Conservation (phyloP, 1,140 invertebrate species). For the Drosophila albomicans region DNA sequence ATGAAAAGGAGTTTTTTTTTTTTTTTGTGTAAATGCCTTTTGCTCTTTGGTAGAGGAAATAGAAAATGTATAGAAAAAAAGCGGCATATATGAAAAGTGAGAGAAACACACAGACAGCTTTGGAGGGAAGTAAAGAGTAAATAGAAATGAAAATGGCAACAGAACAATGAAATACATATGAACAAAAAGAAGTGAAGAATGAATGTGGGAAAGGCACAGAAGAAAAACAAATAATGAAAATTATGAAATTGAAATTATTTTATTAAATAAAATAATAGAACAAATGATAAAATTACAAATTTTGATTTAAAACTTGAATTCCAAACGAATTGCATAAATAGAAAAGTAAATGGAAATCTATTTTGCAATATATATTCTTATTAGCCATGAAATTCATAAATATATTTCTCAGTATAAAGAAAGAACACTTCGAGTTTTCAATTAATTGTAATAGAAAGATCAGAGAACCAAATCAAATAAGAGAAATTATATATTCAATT, state of each 20-base stretch:
- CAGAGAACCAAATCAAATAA: too few relatives aligned
- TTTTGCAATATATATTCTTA: too few relatives aligned
- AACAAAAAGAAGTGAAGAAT: conserved; percentile 6
- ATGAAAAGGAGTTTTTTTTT: conserved; percentile 28
- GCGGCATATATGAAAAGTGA: background rate
- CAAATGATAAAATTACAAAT: background rate
- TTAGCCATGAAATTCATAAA: too few relatives aligned
- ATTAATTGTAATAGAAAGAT: too few relatives aligned
- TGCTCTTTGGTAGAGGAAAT: background rate
- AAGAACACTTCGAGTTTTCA: too few relatives aligned
- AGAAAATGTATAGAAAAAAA: conserved; percentile 14
- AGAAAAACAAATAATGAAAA: background rate
- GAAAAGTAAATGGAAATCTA: too few relatives aligned
- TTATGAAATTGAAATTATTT: background rate
- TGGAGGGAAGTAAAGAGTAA: background rate
- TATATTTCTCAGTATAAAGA: too few relatives aligned
- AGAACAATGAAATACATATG: conserved; percentile 1
- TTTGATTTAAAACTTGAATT: too few relatives aligned
- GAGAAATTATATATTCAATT: too few relatives aligned
- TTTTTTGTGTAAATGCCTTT: background rate
- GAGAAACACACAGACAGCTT: background rate
- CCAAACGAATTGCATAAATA: too few relatives aligned
- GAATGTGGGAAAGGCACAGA: background rate
- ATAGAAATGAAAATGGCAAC: conserved; percentile 21
- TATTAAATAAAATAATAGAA: background rate